Percentiles rank a stretch among this genome's conserved stretches.
phyloP scores from a whole-genome alignment of 2,888 invertebrate genomes.

The Ischnus inquisitorius region DNA sequence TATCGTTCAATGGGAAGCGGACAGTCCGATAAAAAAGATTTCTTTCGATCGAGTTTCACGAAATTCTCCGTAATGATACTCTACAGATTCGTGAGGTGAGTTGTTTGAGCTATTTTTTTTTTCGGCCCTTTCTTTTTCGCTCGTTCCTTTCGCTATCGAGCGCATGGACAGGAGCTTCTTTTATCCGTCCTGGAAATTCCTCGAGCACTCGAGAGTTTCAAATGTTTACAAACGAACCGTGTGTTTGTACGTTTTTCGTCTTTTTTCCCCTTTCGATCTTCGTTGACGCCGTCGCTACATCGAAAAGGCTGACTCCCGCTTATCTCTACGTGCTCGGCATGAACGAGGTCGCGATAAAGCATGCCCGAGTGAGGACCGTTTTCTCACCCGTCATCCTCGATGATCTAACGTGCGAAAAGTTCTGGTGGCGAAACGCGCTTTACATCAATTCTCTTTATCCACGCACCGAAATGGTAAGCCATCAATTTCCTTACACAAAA shows the following conservation, averaged over 20 bases:
- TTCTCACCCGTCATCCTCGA: constrained; percentile 87
- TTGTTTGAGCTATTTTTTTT: constrained; percentile 36
- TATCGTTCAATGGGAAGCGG: constrained; percentile 91
- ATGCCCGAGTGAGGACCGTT: constrained; percentile 85
- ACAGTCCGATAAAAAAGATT: constrained; percentile 87
- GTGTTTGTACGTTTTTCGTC: constrained; percentile 10
- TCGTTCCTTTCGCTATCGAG: background rate
- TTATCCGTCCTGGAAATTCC: background rate
- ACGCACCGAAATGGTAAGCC: constrained; percentile 87
- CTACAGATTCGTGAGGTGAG: constrained; percentile 89
- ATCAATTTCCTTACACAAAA: too few relatives aligned
- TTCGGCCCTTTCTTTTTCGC: background rate
- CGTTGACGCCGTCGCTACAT: background rate
- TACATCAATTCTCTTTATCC: constrained; percentile 89
- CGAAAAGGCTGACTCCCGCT: constrained; percentile 87
- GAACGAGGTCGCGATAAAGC: constrained; percentile 86
- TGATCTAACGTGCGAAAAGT: constrained; percentile 87
- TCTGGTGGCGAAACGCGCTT: constrained; percentile 89
- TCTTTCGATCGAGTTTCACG: constrained; percentile 81
- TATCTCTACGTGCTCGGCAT: constrained; percentile 88
- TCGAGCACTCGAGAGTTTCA: constrained; percentile 7
- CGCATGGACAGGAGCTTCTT: background rate
- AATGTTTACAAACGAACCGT: constrained; percentile 17
- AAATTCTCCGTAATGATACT: constrained; percentile 87
- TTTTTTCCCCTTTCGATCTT: constrained; percentile 14